Conservation (phyloP, 2,888 invertebrate genomes). For the Daptonema setosum region DNA sequence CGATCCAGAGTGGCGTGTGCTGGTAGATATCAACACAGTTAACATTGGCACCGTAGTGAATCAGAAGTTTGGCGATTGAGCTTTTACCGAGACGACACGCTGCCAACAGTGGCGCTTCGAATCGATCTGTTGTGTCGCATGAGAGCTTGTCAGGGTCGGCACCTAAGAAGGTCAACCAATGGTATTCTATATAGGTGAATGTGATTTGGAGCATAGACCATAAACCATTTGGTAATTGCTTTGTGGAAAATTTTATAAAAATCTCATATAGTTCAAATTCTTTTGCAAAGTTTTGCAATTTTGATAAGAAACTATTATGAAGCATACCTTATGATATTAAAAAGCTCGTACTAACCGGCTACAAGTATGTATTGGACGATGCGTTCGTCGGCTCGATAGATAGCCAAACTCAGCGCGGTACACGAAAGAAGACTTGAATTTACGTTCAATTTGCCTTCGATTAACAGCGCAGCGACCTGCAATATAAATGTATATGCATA, state of each 20-base stretch:
- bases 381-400: slow-evolving; percentile 24
- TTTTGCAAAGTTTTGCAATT: no score
- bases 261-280: no score
- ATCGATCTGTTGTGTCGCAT: slow-evolving; percentile 24
- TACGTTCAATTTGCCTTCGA: slow-evolving; percentile 15
- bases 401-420: slow-evolving; percentile 27
- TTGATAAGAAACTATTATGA: no score
- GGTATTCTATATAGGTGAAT: no score
- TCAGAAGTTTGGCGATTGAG: slow-evolving; percentile 23
- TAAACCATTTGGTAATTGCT: no score
- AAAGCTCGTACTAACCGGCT: no score
- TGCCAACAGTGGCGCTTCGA: slow-evolving; percentile 29
- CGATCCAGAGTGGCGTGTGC: slow-evolving; percentile 23
- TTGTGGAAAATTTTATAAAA: no score
- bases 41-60: slow-evolving; percentile 25
- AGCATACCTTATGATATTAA: no score
- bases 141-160: slow-evolving; percentile 27
- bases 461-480: neutral
- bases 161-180: slow-evolving; percentile 21
- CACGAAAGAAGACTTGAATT: slow-evolving; percentile 26
- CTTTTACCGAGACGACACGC: slow-evolving; percentile 28
- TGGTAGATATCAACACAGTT: slow-evolving; percentile 25
- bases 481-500: no score
- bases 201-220: no score
- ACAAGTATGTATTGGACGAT: no score